Base-by-base conservation (phyloP, 1,140 invertebrate genomes). In the Drosophila setifemur region DNA sequence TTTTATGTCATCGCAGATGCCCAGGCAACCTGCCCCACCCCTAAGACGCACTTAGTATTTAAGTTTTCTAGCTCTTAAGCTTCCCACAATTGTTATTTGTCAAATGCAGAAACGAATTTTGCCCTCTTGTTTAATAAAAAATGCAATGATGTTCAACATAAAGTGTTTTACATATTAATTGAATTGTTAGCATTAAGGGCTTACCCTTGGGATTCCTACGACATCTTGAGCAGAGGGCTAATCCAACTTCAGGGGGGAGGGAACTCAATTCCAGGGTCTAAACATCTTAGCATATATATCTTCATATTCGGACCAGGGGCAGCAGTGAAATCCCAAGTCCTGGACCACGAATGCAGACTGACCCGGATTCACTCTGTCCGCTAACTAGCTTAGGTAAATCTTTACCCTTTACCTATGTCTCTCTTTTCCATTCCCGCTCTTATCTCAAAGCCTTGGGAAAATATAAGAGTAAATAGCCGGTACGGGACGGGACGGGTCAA, bases 361-460 rank as follows among this genome's bases (percentile, higher is more conserved):
- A n/a, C n/a, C n/a, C n/a, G 21, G 25, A 19, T 44, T 23, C 37
- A 77, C 44, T 53, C 54, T 50, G 77, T 82, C 70, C 39, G 48
- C 71, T 70, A 77, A 69, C 50, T 67, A 66, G 79, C 73, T 82
- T 83, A 82, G 78, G 68, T 78, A 77, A 77, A 76, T 63, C 60
- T 72, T 39, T 16, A 42, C 21, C 6, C 39, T 23, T 8, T 29
- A 29, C 21, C 44, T 40, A 28, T 37, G 12, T n/a, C 7, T 26
- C 11, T 31, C 8, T 18, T 4, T 6, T 11, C 18, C 18, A 19
- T 9, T 29, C n/a, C 9, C 8, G 9, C 11, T 43, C 48, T 42
- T 52, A 54, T 60, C 43, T 60, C 57, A 48, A 69, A 76, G 72
- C 25, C 18, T 54, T 26, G 49, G 54, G 9, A 28, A 37, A 58